Base-by-base conservation (phyloP, 2,113 vertebrate genomes). In the Zapornia atra region DNA sequence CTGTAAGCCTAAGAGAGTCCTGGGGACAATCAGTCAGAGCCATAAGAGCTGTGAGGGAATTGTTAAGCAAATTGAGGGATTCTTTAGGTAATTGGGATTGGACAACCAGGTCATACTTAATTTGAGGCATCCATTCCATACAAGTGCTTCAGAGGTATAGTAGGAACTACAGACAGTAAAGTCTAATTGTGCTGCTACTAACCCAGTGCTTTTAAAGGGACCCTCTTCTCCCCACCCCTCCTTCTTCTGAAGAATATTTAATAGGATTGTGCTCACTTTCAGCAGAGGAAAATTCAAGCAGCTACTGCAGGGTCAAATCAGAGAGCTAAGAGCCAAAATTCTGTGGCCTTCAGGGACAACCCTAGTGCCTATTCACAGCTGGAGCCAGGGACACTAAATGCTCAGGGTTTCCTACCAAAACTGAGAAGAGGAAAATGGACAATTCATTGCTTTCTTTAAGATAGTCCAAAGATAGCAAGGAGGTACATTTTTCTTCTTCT, bases 61-160 rank as follows among this genome's bases (percentile, higher is more conserved):
- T 97, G 96, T 97, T 96, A 96, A 97, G 96, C 97, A 97, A 97
- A 97, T 95, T 95, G 94, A 97, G 94, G 95, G 96, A 97, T 97
- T 97, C 96, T 97, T 97, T 97, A 97, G 90, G 96, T 97, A 97
- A 97, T 96, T 97, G 97, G 95, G 95, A 97, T 96, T 97, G 97
- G 96, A 96, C 93, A 97, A 93, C 96, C 95, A 96, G 95, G 96
- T 94, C 94, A 96, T 92, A 96, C 93, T 96, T 97, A 97, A 97
- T 97, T 96, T 97, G 96, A 97, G 91, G 94, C 95, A 95, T 96
- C 93, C 90, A 94, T 97, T 94, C 96, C 95, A 94, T 97, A 82
- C 91, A 96, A 96, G 93, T 96, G 96, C 78, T 97, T 95, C 92
- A 71, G 94, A 96, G 90, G 94, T 97, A 92, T 5, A 96, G 94